phyloP scores from a whole-genome alignment of 1,140 invertebrate species.

The Eumaeus atala region DNA sequence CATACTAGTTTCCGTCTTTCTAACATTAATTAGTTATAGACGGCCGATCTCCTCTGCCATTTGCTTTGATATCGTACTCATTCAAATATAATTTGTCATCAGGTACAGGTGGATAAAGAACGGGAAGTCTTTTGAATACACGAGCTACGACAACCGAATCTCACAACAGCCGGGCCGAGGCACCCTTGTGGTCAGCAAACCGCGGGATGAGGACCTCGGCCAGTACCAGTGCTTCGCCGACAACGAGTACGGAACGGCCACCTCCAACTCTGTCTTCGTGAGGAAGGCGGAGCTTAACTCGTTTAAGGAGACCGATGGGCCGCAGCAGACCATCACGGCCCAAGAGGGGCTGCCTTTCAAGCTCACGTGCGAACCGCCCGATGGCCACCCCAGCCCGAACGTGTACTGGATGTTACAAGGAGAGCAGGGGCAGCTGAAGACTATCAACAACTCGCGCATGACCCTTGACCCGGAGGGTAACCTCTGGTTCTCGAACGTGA shows the following conservation, averaged over 20 bases:
- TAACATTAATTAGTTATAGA: no score
- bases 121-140: constrained; percentile 92
- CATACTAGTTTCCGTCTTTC: no score
- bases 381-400: constrained; percentile 94
- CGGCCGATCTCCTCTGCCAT: neutral
- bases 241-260: constrained; percentile 95
- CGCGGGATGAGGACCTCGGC: constrained; percentile 93
- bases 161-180: constrained; percentile 93
- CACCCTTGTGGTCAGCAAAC: constrained; percentile 91
- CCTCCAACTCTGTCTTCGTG: constrained; percentile 95
- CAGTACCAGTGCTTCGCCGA: constrained; percentile 98
- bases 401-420: constrained; percentile 95
- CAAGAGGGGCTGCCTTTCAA: constrained; percentile 92
- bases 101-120: constrained; percentile 98
- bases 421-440: constrained; percentile 84
- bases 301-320: constrained; percentile 85
- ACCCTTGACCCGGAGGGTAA: constrained; percentile 95
- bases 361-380: constrained; percentile 90
- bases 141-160: constrained; percentile 94
- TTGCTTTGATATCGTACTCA: constrained; percentile 6
- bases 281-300: constrained; percentile 95
- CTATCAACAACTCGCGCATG: constrained; percentile 94
- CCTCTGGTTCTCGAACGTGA: constrained; percentile 95
- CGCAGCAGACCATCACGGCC: constrained; percentile 77
- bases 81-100: constrained; percentile 31